Evolutionary conservation across 2,888 invertebrate species (phyloP).

Genomic region (Stenurella melanura): DNA sequence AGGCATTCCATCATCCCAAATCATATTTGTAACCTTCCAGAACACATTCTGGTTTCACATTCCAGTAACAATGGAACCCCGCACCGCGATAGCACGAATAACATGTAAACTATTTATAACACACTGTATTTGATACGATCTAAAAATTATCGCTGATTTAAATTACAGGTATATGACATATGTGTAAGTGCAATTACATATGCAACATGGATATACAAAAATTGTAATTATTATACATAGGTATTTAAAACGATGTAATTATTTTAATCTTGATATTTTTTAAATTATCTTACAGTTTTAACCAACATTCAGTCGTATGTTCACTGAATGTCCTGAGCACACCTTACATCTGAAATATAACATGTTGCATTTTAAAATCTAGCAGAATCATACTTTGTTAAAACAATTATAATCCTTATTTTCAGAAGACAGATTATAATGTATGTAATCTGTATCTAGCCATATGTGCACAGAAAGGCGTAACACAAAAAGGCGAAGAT

Average conservation of each 20-base stretch:
- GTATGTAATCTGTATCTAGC: no score
- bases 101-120: constrained; percentile 54
- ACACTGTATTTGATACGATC: constrained; percentile 48
- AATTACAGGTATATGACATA: constrained; percentile 16
- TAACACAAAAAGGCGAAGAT: no score
- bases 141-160: constrained; percentile 41
- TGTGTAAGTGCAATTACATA: background rate
- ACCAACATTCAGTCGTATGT: background rate
- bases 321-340: no score
- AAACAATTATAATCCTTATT: no score
- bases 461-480: no score
- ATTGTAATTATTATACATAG: background rate
- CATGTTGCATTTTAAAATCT: no score
- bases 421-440: no score
- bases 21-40: constrained; percentile 69
- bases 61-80: constrained; percentile 66
- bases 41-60: constrained; percentile 69
- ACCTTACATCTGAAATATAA: no score
- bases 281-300: background rate
- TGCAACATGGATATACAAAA: constrained; percentile 5
- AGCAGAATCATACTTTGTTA: no score
- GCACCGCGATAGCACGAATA: constrained; percentile 59
- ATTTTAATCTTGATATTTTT: background rate
- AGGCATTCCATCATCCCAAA: constrained; percentile 69
- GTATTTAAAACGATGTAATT: background rate